phyloP scores from a whole-genome alignment of 1,140 invertebrate genomes.

The Linepithema humile region DNA sequence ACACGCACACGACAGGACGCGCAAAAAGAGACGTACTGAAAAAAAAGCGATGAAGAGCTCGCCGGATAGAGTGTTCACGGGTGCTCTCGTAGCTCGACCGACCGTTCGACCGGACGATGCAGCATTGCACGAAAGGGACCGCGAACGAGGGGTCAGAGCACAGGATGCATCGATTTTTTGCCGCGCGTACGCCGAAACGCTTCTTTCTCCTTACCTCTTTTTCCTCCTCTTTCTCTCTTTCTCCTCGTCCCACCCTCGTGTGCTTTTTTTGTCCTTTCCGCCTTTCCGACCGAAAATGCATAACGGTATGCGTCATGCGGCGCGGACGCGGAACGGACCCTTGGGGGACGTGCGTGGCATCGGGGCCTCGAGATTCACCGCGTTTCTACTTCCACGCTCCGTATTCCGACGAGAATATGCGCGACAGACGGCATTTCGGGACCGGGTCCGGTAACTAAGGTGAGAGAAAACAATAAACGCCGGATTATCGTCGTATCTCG shows the following conservation, averaged over 20 bases:
- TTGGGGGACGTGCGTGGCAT: slow-evolving; percentile 70
- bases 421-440: no score
- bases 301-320: slow-evolving; percentile 76
- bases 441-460: no score
- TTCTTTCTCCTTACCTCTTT: slow-evolving; percentile 36
- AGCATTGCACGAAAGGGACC: slow-evolving; percentile 42
- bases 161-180: slow-evolving; percentile 74
- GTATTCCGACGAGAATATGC: slow-evolving; percentile 20
- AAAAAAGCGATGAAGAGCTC: slow-evolving; percentile 20
- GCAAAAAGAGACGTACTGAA: slow-evolving; percentile 63
- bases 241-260: slow-evolving; percentile 5
- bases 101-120: slow-evolving; percentile 62
- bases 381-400: not conserved
- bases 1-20: slow-evolving; percentile 56
- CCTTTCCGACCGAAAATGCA: slow-evolving; percentile 68
- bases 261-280: not conserved
- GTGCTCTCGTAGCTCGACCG: slow-evolving; percentile 13
- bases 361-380: slow-evolving; percentile 20
- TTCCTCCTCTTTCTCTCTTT: not conserved
- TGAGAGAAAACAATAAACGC: slow-evolving; percentile 9
- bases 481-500: not conserved
- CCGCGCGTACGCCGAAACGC: not conserved
- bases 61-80: slow-evolving; percentile 40
- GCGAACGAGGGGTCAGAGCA: slow-evolving; percentile 63
- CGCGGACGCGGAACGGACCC: slow-evolving; percentile 24